Evolutionary conservation across 2,113 vertebrate species (phyloP), one percentile per base, ranked within the genome.

Genomic region (Ciconia stormi): DNA sequence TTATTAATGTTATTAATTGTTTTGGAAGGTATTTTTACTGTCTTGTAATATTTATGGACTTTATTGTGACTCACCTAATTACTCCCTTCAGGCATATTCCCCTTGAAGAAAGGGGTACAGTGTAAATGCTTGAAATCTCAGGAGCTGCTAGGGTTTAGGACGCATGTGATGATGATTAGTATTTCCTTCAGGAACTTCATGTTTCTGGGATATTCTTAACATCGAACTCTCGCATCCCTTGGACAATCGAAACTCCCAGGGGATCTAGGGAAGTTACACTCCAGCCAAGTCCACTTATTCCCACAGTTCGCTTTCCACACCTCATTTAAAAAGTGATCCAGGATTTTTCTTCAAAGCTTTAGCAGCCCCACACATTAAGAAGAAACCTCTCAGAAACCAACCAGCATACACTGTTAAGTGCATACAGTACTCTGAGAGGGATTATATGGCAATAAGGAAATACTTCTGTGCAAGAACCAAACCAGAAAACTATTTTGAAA

Each of bases 231-330:
- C 9, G 10, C 42, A 66, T 82, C 89, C 55, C 69, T 89, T 25
- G 26, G 58, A 79, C 90, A 91, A 42, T 84, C 72, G 61, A 69
- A 93, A 65, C 19, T 96, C 94, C 56, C 89, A 32, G 49, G 61
- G 38, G 90, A 88, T 32, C 27, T 76, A 76, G 82, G 34, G 49
- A 96, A 95, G 72, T 56, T 93, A 79, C 47, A 92, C 29, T 84
- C 82, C 83, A 74, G 95, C 90, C 91, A 97, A 95, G 69, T 78
- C 65, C 80, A 83, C 87, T 89, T 69, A 65, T 97, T 97, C 94
- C 95, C 90, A 94, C 95, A 94, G 84, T 73, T 85, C 0, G 3
- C 73, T 96, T 97, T 95, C 92, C 82, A 92, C 90, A 97, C 77
- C 81, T 96, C 95, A 93, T 96, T 94, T 69, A 94, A 87, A 67